These are phyloP conservation scores for Mesoclemmys tuberculata DNA, from an alignment of 2,113 vertebrate species.

Conservation along the genomic window DNA sequence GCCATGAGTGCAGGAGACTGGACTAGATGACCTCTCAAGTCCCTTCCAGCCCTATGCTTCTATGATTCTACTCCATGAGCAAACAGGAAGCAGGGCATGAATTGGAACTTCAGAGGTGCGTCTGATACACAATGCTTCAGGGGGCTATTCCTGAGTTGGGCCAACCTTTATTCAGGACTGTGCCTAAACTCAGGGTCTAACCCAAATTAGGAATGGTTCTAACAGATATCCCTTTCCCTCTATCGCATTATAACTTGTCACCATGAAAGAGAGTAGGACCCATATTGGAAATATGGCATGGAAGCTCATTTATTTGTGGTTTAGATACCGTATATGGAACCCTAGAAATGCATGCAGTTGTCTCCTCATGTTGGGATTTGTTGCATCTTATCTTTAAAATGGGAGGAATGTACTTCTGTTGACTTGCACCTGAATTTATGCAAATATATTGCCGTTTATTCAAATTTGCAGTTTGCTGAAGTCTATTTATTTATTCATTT, in stretches of 20 bases:
- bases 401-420: neutral
- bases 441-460: neutral
- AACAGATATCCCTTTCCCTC: neutral
- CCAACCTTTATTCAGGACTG: neutral
- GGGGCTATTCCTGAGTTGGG: neutral
- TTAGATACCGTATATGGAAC: neutral
- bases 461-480: neutral
- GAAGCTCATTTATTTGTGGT: fast-evolving
- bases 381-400: neutral
- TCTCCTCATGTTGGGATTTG: neutral
- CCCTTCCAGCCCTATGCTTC: no score
- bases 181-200: neutral
- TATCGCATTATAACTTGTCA: neutral
- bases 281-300: neutral
- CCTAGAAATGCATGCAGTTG: neutral
- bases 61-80: no score
- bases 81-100: neutral
- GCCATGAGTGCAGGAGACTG: no score
- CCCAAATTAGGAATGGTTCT: neutral
- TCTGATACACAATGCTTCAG: neutral
- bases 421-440: neutral
- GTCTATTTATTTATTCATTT: neutral
- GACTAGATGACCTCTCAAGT: no score
- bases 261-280: neutral
- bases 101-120: neutral